phyloP scores from a whole-genome alignment of 2,797 vertebrate genomes.

The Leptatherina wallacei region DNA sequence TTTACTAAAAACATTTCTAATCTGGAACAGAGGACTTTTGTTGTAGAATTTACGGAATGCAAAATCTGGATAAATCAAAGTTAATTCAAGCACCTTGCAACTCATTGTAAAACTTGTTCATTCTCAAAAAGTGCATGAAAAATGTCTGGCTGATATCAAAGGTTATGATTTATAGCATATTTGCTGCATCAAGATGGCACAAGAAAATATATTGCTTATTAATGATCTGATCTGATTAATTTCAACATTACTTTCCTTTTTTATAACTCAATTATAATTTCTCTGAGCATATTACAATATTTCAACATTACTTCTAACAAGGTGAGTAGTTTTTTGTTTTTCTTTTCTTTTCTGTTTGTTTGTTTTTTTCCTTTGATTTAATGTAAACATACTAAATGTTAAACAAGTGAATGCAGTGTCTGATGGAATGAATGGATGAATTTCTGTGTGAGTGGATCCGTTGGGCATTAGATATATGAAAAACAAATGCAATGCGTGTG shows the following conservation, averaged over 20 bases:
- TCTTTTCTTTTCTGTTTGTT: not conserved
- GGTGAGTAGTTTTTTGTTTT: not conserved
- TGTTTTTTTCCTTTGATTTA: not conserved
- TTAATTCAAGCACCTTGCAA: not conserved
- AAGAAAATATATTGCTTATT: not conserved
- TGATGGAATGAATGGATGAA: slow-evolving; percentile 8
- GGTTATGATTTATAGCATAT: not conserved
- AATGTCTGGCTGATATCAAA: too few species aligned
- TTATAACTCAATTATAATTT: not conserved
- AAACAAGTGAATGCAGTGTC: not conserved
- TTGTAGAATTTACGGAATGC: too few species aligned
- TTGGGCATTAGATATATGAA: slow-evolving; percentile 3
- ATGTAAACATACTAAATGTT: not conserved
- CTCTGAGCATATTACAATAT: not conserved
- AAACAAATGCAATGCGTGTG: not conserved
- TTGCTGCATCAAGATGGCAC: slow-evolving; percentile 5
- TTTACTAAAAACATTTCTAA: not conserved
- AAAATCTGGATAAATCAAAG: not conserved
- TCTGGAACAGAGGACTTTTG: too few species aligned
- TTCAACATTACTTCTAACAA: not conserved
- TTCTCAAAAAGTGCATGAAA: not conserved
- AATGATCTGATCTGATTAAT: too few species aligned
- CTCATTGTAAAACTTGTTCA: not conserved
- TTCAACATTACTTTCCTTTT: not conserved
- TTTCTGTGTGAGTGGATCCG: not conserved